phyloP scores from a whole-genome alignment of 2,888 invertebrate species.

The Leptinotarsa haldemani region DNA sequence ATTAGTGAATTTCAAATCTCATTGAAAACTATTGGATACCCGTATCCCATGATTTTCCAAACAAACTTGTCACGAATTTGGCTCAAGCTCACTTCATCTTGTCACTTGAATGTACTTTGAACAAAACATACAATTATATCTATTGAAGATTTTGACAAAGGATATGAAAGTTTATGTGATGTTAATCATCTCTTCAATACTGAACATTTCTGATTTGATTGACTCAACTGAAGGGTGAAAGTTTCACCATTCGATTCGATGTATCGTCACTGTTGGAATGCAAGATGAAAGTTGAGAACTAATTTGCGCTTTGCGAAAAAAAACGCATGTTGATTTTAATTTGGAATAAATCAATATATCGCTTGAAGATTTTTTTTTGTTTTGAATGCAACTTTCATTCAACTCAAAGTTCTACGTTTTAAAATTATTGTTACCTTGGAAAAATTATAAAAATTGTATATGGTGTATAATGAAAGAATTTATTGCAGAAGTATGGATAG shows the following conservation, averaged over 20 bases:
- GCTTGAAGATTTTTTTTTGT: neutral
- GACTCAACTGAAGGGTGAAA: conserved; percentile 2
- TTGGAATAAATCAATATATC: neutral
- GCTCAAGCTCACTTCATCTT: neutral
- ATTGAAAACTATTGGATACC: no score
- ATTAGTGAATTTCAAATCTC: no score
- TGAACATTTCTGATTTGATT: conserved; percentile 2
- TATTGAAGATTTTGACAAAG: neutral
- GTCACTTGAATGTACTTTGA: neutral
- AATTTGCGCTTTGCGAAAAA: neutral
- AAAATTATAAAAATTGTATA: no score
- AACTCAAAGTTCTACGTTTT: no score
- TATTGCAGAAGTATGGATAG: no score
- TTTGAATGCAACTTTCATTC: no score
- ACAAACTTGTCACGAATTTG: neutral
- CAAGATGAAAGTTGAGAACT: conserved; percentile 10
- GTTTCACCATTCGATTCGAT: neutral
- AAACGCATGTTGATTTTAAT: neutral
- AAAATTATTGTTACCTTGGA: no score
- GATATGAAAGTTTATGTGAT: conserved; percentile 12
- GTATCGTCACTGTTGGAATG: conserved; percentile 3
- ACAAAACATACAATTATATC: no score
- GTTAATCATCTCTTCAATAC: neutral
- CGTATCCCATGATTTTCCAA: neutral
- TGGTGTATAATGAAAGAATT: no score